Percentiles rank a stretch among this genome's conserved stretches.
These are phyloP conservation scores for Epinephelus malabaricus DNA, from an alignment of 2,797 vertebrate species.

Conservation along the genomic window DNA sequence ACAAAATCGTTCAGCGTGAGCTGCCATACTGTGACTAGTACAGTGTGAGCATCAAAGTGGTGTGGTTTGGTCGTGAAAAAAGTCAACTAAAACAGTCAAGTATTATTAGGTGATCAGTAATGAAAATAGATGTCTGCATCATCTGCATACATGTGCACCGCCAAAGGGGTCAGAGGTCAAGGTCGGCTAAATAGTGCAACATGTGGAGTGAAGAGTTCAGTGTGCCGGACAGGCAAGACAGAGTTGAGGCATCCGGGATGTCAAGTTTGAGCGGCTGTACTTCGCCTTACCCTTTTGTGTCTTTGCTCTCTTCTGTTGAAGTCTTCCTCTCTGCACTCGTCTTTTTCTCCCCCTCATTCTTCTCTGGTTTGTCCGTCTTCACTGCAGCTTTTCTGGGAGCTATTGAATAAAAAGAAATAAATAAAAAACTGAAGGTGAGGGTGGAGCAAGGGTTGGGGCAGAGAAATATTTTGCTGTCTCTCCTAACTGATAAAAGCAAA, in stretches of 20 bases:
- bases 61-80: neutral
- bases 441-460: slow-evolving; percentile 25
- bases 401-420: slow-evolving; percentile 48
- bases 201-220: neutral
- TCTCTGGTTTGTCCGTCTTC: slow-evolving; percentile 80
- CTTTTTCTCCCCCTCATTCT: slow-evolving; percentile 64
- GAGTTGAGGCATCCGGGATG: neutral
- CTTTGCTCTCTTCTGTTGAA: slow-evolving; percentile 68
- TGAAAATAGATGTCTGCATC: neutral
- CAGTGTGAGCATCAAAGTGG: neutral
- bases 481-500: slow-evolving; percentile 59
- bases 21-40: neutral
- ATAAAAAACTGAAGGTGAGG: slow-evolving; percentile 24
- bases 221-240: neutral
- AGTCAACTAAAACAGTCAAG: neutral
- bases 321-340: slow-evolving; percentile 54
- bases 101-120: neutral
- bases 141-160: neutral
- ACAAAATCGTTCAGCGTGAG: neutral
- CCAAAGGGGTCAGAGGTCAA: slow-evolving; percentile 4
- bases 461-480: slow-evolving; percentile 45
- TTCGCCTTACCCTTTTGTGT: slow-evolving; percentile 57
- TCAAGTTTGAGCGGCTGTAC: neutral
- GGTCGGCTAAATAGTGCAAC: neutral
- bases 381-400: slow-evolving; percentile 86